These are phyloP conservation scores for Psettodes erumei DNA, from an alignment of 2,113 vertebrate genomes.

Conservation along the genomic window DNA sequence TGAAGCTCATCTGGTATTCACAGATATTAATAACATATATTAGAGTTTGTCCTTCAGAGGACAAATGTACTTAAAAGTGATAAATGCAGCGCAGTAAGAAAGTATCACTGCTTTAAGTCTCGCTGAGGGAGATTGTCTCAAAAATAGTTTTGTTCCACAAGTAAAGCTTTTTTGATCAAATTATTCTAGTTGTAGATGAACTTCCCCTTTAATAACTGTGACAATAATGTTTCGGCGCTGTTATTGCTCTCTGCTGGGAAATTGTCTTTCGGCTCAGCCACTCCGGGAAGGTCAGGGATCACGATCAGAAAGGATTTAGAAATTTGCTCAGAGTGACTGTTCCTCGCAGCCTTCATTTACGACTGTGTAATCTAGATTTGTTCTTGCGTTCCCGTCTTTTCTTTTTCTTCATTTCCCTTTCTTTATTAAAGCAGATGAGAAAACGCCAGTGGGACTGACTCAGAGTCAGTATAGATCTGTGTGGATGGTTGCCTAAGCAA, in stretches of 20 bases:
- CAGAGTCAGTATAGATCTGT: not conserved
- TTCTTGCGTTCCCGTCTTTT: not conserved
- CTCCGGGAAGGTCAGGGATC: conserved; percentile 45
- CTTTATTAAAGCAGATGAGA: conserved; percentile 20
- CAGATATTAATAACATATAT: conserved; percentile 25
- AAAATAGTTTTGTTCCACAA: not conserved
- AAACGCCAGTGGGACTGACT: conserved; percentile 1
- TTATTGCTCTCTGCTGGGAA: conserved; percentile 10
- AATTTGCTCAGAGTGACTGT: not conserved
- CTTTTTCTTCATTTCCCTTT: not conserved
- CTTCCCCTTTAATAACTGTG: not conserved
- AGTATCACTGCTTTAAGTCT: conserved; percentile 19
- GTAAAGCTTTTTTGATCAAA: not conserved
- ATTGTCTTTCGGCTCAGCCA: not conserved
- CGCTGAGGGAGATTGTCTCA: conserved; percentile 23
- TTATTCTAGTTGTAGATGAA: conserved; percentile 8
- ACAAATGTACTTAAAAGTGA: conserved; percentile 27
- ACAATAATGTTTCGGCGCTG: not conserved
- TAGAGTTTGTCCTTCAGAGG: conserved; percentile 49
- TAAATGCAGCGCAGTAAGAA: conserved; percentile 21
- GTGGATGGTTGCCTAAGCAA: conserved; percentile 7
- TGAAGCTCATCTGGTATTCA: conserved; percentile 29
- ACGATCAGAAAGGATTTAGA: conserved; percentile 22
- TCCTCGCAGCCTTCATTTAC: not conserved
- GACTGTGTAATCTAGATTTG: conserved; percentile 2